Conservation (phyloP, 2,797 vertebrate genomes). For the Sebastes jordani region DNA sequence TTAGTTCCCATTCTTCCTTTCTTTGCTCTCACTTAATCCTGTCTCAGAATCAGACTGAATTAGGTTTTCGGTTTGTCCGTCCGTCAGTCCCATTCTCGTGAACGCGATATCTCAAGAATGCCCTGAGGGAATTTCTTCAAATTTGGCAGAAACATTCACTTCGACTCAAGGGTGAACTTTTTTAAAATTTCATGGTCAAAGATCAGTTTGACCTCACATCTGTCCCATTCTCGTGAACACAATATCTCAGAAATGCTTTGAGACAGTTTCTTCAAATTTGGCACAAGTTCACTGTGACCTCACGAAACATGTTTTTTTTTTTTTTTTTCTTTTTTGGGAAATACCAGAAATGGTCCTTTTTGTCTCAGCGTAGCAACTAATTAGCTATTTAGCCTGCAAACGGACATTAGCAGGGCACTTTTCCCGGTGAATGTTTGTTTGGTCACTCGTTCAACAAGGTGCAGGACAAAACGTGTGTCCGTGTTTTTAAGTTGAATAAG, state of each 20-base stretch:
- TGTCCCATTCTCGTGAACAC: no score
- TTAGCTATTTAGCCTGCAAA: background rate
- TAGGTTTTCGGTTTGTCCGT: no score
- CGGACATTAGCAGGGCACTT: no score
- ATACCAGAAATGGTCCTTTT: background rate
- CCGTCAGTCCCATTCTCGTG: no score
- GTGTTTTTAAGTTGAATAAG: background rate
- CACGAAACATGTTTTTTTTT: background rate
- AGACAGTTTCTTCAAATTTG: no score
- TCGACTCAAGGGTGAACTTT: background rate
- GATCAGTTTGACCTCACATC: background rate
- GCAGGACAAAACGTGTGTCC: no score
- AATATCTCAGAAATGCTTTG: no score
- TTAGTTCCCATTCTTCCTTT: conserved; percentile 67
- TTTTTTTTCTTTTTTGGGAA: background rate
- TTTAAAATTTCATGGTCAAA: background rate
- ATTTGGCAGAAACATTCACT: background rate
- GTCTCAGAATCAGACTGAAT: background rate
- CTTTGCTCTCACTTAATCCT: background rate
- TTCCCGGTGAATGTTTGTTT: no score
- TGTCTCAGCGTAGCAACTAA: background rate
- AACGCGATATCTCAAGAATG: no score
- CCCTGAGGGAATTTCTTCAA: background rate
- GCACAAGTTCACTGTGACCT: background rate
- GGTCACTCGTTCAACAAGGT: no score